Conservation (phyloP, 2,113 vertebrate species). For the Anser cygnoides region DNA sequence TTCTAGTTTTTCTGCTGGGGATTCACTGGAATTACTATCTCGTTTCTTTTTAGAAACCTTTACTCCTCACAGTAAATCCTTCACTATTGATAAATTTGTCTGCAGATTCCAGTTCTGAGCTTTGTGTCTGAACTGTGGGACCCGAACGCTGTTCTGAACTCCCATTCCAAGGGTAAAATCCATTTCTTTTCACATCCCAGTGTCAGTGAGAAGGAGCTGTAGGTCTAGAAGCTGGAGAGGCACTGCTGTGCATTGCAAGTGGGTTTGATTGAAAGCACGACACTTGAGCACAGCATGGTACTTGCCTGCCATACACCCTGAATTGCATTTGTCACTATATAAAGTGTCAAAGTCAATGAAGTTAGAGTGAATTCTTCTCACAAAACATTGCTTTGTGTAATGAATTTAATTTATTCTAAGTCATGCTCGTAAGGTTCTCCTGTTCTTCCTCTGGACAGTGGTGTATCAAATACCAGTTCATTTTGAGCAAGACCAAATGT, state of each 20-base stretch:
- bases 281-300: accelerated
- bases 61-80: neutral
- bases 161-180: accelerated
- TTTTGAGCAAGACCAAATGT: neutral
- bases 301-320: neutral
- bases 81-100: neutral
- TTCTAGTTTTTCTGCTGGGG: neutral
- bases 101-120: neutral
- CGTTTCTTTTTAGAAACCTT: neutral
- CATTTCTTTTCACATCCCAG: accelerated
- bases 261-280: neutral
- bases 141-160: neutral
- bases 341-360: neutral
- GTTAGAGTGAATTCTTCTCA: neutral
- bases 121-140: neutral
- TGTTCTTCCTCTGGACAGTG: neutral
- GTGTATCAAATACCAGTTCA: neutral
- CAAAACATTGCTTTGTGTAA: neutral
- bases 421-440: neutral
- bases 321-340: neutral
- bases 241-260: neutral
- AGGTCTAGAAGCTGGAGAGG: neutral
- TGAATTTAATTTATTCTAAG: conserved; percentile 21
- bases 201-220: neutral
- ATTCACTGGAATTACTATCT: neutral